Evolutionary conservation across 2,113 vertebrate species (phyloP).

Genomic region (Tichodroma muraria): DNA sequence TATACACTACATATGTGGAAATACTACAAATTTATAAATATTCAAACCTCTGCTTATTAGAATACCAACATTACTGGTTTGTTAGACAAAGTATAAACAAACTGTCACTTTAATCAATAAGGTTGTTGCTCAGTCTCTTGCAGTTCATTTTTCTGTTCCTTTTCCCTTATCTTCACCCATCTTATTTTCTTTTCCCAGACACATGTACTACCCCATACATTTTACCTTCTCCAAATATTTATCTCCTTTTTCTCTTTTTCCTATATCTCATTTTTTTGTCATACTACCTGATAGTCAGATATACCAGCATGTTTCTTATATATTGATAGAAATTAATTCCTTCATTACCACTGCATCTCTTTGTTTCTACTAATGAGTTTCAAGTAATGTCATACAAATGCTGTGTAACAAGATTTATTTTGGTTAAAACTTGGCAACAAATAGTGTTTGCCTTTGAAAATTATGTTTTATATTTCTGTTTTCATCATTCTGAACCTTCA

Average conservation of each 20-base stretch:
- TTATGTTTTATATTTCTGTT: background rate
- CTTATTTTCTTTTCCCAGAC: background rate
- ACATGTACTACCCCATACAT: background rate
- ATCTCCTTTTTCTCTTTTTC: background rate
- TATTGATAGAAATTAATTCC: background rate
- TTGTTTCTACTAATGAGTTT: background rate
- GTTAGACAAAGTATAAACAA: background rate
- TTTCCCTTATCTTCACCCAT: background rate
- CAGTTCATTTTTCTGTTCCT: background rate
- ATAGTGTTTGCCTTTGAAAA: background rate
- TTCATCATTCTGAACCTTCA: constrained; percentile 1
- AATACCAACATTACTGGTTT: background rate
- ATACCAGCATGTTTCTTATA: background rate
- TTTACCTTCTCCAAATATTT: background rate
- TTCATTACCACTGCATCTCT: background rate
- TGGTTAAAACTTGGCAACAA: background rate
- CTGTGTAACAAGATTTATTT: background rate
- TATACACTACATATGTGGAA: background rate
- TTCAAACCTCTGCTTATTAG: background rate
- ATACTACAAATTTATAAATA: background rate
- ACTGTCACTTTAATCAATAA: background rate
- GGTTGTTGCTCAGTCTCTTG: background rate
- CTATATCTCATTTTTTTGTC: background rate
- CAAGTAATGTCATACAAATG: background rate
- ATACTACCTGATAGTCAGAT: background rate